Evolutionary conservation across 2,888 invertebrate genomes (phyloP).

Genomic region (Eupelmus urozonus): DNA sequence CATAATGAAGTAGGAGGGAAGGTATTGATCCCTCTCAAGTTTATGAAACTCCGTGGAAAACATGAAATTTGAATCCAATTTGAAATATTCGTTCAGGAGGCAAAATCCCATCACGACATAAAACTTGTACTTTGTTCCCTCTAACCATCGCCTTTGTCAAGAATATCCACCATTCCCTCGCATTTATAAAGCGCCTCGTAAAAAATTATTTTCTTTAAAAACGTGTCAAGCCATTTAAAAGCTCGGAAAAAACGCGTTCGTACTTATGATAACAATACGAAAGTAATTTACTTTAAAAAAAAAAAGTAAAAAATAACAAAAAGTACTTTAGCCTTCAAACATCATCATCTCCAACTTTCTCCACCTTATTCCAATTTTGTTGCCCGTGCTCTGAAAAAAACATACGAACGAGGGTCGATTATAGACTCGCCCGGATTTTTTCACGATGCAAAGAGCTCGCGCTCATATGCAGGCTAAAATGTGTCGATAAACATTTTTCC

Average conservation of each 20-base stretch:
- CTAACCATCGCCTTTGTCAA: too few relatives aligned
- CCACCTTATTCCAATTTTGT: neutral
- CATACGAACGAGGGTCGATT: neutral
- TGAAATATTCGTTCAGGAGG: too few relatives aligned
- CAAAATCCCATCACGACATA: too few relatives aligned
- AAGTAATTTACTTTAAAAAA: slow-evolving; percentile 11
- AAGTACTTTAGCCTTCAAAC: slow-evolving; percentile 22
- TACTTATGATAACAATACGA: neutral
- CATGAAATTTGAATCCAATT: too few relatives aligned
- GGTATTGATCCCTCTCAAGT: too few relatives aligned
- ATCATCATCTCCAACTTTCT: neutral
- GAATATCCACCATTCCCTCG: neutral
- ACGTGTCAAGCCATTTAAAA: neutral
- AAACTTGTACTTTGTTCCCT: too few relatives aligned
- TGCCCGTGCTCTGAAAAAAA: neutral
- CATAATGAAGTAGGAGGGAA: too few relatives aligned
- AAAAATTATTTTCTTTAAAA: neutral
- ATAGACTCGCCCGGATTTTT: neutral
- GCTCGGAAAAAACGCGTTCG: neutral
- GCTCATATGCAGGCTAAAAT: neutral
- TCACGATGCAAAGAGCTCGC: neutral
- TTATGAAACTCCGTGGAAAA: too few relatives aligned
- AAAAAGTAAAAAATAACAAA: neutral
- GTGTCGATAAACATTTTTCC: slow-evolving; percentile 16
- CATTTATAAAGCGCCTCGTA: neutral